These are phyloP conservation scores for Myzus persicae DNA, from an alignment of 1,140 invertebrate species.

Conservation along the genomic window DNA sequence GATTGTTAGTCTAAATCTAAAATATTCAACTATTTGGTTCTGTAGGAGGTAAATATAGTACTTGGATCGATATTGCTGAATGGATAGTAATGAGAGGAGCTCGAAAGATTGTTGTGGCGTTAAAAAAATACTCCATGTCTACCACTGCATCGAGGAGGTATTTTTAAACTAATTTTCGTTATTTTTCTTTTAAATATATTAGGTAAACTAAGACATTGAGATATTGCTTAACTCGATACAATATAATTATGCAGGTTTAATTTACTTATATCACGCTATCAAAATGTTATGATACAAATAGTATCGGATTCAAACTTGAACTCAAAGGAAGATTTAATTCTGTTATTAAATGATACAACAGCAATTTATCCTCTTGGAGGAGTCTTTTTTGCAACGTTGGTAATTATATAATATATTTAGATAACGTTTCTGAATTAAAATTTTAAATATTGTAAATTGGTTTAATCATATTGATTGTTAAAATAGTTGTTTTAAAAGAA, in stretches of 20 bases:
- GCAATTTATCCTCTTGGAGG: background rate
- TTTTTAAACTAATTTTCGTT: background rate
- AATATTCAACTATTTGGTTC: background rate
- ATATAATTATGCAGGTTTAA: background rate
- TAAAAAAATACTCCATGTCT: slow-evolving; percentile 56
- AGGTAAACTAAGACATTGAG: background rate
- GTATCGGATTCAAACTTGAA: slow-evolving; percentile 35
- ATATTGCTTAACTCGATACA: background rate
- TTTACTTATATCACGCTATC: slow-evolving; percentile 16
- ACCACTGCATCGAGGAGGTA: slow-evolving; percentile 40
- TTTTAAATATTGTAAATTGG: background rate
- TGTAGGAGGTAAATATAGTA: slow-evolving; percentile 49
- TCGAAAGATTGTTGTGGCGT: slow-evolving; percentile 57
- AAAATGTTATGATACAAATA: slow-evolving; percentile 7
- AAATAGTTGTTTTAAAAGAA: background rate
- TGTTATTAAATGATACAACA: slow-evolving; percentile 18
- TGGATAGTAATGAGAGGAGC: slow-evolving; percentile 60
- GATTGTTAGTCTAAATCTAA: background rate
- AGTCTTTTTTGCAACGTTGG: slow-evolving; percentile 7
- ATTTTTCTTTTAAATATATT: background rate
- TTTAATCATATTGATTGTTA: background rate
- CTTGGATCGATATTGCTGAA: slow-evolving; percentile 61
- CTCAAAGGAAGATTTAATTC: slow-evolving; percentile 24
- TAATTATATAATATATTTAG: background rate
- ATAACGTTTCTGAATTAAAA: background rate